A percentile compares a stretch with the other conserved stretches of the same genome.
phyloP scores from a whole-genome alignment of 1,140 invertebrate species.

The Lordiphosa collinella region DNA sequence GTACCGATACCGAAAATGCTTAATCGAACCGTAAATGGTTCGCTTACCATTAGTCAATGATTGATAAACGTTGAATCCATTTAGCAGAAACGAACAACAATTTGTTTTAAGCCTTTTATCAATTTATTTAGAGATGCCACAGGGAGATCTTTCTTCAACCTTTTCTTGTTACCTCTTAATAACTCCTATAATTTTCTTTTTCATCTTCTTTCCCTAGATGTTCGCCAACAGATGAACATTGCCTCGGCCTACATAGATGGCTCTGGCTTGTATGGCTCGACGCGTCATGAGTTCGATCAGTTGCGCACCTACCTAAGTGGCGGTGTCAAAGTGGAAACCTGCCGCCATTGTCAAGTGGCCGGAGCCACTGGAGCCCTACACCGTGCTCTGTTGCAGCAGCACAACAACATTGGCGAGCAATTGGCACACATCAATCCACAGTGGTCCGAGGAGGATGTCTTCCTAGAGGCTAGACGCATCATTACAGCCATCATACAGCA shows the following conservation, averaged over 20 bases:
- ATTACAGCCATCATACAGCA: constrained; percentile 91
- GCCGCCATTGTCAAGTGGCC: constrained; percentile 80
- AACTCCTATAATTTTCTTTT: too few relatives aligned
- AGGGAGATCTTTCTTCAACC: too few relatives aligned
- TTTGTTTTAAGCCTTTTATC: too few relatives aligned
- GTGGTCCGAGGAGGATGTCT: constrained; percentile 91
- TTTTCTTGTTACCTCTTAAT: too few relatives aligned
- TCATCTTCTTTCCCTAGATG: constrained; percentile 64
- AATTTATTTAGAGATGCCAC: too few relatives aligned
- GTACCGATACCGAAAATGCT: too few relatives aligned
- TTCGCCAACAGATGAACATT: constrained; percentile 92
- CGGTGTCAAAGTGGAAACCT: constrained; percentile 84
- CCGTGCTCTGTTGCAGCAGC: constrained; percentile 87
- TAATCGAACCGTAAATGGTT: too few relatives aligned
- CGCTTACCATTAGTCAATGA: too few relatives aligned
- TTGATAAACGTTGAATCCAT: too few relatives aligned
- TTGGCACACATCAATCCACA: constrained; percentile 88
- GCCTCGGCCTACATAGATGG: constrained; percentile 93
- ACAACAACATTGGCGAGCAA: constrained; percentile 90
- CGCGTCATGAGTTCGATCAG: constrained; percentile 84
- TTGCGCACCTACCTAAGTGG: constrained; percentile 88
- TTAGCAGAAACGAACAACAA: too few relatives aligned
- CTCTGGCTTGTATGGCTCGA: constrained; percentile 91
- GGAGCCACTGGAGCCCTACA: constrained; percentile 83
- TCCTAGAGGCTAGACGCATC: constrained; percentile 88